These are phyloP conservation scores for Lanistes nyassanus DNA, from an alignment of 1,140 invertebrate species.

Conservation along the genomic window DNA sequence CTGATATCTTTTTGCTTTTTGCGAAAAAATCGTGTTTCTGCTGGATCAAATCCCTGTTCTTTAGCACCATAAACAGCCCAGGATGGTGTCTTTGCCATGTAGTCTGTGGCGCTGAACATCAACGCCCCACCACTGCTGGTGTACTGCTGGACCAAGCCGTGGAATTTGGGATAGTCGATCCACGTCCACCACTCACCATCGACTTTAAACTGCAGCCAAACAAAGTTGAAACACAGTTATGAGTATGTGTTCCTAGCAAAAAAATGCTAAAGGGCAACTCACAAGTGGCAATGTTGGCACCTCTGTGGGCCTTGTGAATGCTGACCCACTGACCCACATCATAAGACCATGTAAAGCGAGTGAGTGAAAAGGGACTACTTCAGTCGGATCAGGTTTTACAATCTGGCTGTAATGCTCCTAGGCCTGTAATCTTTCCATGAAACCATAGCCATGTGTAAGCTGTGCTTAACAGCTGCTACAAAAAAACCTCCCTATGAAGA, in stretches of 20 bases:
- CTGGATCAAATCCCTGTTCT: constrained; percentile 74
- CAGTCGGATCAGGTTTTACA: no score
- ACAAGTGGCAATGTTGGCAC: no score
- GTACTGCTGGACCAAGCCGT: constrained; percentile 68
- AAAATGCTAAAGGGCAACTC: background rate
- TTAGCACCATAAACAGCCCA: constrained; percentile 73
- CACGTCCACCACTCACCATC: constrained; percentile 74
- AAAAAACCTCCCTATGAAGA: no score
- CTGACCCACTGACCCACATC: background rate
- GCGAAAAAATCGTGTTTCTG: constrained; percentile 70
- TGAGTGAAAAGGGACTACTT: no score
- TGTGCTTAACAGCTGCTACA: no score
- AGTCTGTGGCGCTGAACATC: constrained; percentile 71
- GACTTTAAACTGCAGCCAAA: constrained; percentile 68
- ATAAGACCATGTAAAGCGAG: no score
- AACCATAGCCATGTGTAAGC: no score
- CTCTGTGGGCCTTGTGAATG: background rate
- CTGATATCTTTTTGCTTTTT: constrained; percentile 67
- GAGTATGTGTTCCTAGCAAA: constrained; percentile 1
- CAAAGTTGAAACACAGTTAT: no score
- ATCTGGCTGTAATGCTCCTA: no score
- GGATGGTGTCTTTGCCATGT: constrained; percentile 71
- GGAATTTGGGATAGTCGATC: constrained; percentile 75
- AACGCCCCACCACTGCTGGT: constrained; percentile 60
- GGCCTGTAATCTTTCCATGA: no score